Percentiles rank a stretch among this genome's conserved stretches.
Conservation (phyloP, 2,888 invertebrate species). For the Caenorhabditis auriculariae region DNA sequence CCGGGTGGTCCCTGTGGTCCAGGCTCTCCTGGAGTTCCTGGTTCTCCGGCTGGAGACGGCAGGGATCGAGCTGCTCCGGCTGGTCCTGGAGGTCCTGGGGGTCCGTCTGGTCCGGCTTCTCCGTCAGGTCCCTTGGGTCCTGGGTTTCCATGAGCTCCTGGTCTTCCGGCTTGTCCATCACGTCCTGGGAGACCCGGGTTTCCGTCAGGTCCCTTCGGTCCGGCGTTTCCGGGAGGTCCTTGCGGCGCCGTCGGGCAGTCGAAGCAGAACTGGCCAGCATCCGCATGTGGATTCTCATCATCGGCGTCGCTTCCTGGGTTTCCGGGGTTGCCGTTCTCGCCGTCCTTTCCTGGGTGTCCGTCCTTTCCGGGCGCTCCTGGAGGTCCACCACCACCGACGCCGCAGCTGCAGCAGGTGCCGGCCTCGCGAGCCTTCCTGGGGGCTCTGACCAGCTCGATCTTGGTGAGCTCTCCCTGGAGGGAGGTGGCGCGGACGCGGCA, state of each 20-base stretch:
- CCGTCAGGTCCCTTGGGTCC: constrained; percentile 46
- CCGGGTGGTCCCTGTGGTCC: constrained; percentile 35
- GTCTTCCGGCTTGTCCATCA: constrained; percentile 36
- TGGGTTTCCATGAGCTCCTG: constrained; percentile 39
- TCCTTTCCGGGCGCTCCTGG: constrained; percentile 42
- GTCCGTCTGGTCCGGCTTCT: constrained; percentile 42
- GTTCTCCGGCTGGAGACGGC: constrained; percentile 39
- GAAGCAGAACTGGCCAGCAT: constrained; percentile 43
- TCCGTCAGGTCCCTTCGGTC: constrained; percentile 49
- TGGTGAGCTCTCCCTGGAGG: constrained; percentile 45
- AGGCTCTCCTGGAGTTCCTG: constrained; percentile 36
- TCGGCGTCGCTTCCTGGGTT: constrained; percentile 40
- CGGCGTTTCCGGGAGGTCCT: constrained; percentile 46
- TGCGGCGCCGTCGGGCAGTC: constrained; percentile 46
- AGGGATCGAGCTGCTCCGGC: constrained; percentile 35
- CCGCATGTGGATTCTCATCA: constrained; percentile 30
- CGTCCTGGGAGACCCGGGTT: constrained; percentile 45
- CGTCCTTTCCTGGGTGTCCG: constrained; percentile 42
- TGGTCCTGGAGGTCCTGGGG: constrained; percentile 40
- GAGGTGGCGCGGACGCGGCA: constrained; percentile 44
- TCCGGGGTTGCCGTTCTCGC: constrained; percentile 43
- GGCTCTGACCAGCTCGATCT: constrained; percentile 31
- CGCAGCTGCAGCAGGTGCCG: constrained; percentile 41
- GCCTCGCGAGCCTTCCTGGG: constrained; percentile 41
- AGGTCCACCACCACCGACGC: constrained; percentile 42